A percentile compares a stretch with the other conserved stretches of the same genome.
Conservation (phyloP, 2,888 invertebrate genomes). For the Antheraea yamamai region DNA sequence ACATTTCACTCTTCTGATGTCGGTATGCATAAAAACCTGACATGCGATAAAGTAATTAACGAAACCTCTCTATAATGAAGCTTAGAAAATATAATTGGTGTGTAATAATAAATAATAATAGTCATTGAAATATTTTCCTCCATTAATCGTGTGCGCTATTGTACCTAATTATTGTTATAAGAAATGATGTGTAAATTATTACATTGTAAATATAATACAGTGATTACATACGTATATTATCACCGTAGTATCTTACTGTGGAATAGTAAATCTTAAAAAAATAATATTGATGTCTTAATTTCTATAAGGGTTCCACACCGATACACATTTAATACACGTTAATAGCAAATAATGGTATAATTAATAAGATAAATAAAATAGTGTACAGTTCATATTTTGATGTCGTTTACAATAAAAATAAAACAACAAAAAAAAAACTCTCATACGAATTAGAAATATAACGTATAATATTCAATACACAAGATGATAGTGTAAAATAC, state of each 20-base stretch:
- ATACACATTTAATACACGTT: background rate
- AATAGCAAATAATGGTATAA: background rate
- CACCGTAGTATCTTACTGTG: background rate
- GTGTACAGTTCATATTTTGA: background rate
- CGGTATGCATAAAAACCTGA: background rate
- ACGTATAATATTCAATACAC: background rate
- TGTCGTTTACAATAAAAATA: background rate
- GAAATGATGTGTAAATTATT: background rate
- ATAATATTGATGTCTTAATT: background rate
- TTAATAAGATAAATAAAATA: background rate
- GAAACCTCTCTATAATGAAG: background rate
- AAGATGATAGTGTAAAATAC: background rate
- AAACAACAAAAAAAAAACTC: background rate
- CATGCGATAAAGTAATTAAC: slow-evolving; percentile 4
- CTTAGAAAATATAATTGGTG: background rate
- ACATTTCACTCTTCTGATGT: background rate
- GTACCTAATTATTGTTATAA: background rate
- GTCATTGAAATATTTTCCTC: background rate
- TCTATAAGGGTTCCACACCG: background rate
- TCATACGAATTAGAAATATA: background rate
- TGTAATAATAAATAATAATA: background rate
- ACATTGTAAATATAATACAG: background rate
- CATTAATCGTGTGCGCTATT: background rate
- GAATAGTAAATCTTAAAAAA: background rate
- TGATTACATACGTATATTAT: background rate